Conservation (phyloP, 2,113 vertebrate genomes). For the Chloropsis hardwickii region DNA sequence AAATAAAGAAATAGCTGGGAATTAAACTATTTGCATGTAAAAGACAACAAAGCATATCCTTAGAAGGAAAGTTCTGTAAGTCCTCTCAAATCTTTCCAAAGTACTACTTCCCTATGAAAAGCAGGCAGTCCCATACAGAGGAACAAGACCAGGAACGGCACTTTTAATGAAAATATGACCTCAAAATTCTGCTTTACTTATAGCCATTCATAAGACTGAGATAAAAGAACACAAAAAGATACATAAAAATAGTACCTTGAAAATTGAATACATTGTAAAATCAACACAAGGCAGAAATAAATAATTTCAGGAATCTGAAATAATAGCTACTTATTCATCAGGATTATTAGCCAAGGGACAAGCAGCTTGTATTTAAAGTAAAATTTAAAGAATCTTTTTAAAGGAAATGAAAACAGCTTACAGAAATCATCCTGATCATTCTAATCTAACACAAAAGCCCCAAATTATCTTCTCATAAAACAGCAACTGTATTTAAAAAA, state of each 20-base stretch:
- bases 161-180: neutral
- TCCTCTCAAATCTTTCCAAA: neutral
- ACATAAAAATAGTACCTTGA: neutral
- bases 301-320: neutral
- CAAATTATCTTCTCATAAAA: neutral
- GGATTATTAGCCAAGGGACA: neutral
- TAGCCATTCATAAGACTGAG: neutral
- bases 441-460: neutral
- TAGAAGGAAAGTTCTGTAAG: neutral
- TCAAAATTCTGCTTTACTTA: neutral
- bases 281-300: neutral
- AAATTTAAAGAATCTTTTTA: neutral
- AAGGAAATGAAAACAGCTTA: neutral
- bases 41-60: neutral
- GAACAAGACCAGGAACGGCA: neutral
- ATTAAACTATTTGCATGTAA: neutral
- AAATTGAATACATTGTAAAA: neutral
- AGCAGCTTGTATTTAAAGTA: neutral
- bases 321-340: neutral
- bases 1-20: neutral
- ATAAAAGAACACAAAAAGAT: neutral
- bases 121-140: neutral
- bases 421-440: neutral
- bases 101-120: neutral
- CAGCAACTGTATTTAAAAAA: neutral